Conservation (phyloP, 1,140 invertebrate species). For the Teleopsis dalmanni region DNA sequence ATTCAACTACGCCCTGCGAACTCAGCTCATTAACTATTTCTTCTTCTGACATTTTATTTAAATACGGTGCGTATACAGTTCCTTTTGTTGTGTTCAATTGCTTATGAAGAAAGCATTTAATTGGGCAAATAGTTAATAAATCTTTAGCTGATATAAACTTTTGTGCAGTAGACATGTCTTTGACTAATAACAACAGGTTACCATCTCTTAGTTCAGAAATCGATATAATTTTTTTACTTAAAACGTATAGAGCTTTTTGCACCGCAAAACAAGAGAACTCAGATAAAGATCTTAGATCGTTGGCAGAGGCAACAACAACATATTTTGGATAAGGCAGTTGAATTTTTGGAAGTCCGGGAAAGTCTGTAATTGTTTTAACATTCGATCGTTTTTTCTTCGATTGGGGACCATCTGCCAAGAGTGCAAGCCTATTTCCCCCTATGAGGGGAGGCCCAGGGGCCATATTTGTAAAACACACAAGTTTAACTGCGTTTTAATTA, state of each 20-base stretch:
- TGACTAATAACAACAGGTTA: neutral
- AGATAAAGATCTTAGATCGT: neutral
- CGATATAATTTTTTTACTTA: neutral
- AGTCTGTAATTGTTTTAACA: neutral
- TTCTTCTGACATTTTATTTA: too few relatives aligned
- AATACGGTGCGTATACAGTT: conserved; percentile 1
- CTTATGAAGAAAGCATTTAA: neutral
- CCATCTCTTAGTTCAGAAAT: neutral
- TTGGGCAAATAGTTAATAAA: neutral
- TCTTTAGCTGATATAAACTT: neutral
- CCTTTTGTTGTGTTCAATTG: conserved; percentile 3
- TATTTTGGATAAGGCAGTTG: neutral
- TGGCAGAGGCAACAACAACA: neutral
- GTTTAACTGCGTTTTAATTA: too few relatives aligned
- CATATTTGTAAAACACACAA: too few relatives aligned
- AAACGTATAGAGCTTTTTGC: neutral
- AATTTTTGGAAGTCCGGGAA: neutral
- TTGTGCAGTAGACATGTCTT: neutral
- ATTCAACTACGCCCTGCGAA: too few relatives aligned
- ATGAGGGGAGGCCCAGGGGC: neutral
- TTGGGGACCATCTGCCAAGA: neutral
- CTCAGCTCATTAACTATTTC: too few relatives aligned
- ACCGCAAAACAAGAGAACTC: conserved; percentile 2
- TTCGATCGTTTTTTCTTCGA: neutral
- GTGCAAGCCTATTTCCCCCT: neutral